Percentiles rank a stretch among this genome's conserved stretches.
These are phyloP conservation scores for Haliaeetus vocifer DNA, from an alignment of 2,797 vertebrate genomes.

Conservation along the genomic window DNA sequence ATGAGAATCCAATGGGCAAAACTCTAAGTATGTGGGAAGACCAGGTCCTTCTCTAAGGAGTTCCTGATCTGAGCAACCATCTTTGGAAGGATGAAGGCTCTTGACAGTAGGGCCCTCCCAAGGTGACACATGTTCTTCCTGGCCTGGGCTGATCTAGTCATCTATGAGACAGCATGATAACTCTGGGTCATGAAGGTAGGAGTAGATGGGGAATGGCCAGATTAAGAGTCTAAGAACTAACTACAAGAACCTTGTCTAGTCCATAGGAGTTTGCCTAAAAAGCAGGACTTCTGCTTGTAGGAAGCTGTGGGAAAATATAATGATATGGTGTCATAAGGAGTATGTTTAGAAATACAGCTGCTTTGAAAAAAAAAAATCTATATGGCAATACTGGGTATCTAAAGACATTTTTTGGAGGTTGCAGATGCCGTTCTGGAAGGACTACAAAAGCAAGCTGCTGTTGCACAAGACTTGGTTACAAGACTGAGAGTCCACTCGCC, in stretches of 20 bases:
- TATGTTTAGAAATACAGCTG: not conserved
- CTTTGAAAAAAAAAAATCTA: not conserved
- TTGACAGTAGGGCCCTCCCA: not conserved
- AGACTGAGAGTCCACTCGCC: not conserved
- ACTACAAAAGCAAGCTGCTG: not conserved
- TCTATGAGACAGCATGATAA: not conserved
- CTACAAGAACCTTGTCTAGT: not conserved
- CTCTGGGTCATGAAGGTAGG: not conserved
- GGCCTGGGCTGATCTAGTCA: not conserved
- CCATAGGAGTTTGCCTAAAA: not conserved
- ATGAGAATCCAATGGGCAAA: not conserved
- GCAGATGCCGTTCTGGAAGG: not conserved
- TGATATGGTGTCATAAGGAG: not conserved
- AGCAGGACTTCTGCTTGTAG: not conserved
- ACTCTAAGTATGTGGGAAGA: not conserved
- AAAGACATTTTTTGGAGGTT: not conserved
- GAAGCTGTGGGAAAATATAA: not conserved
- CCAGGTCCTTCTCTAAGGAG: not conserved
- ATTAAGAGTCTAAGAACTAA: not conserved
- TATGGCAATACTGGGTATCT: not conserved
- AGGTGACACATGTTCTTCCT: fast-evolving
- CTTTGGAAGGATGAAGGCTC: not conserved
- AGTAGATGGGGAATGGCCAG: not conserved
- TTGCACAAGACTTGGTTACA: not conserved
- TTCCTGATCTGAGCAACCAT: not conserved